Evolutionary conservation across 2,113 vertebrate genomes (phyloP).

Genomic region (Gracilinanus agilis): DNA sequence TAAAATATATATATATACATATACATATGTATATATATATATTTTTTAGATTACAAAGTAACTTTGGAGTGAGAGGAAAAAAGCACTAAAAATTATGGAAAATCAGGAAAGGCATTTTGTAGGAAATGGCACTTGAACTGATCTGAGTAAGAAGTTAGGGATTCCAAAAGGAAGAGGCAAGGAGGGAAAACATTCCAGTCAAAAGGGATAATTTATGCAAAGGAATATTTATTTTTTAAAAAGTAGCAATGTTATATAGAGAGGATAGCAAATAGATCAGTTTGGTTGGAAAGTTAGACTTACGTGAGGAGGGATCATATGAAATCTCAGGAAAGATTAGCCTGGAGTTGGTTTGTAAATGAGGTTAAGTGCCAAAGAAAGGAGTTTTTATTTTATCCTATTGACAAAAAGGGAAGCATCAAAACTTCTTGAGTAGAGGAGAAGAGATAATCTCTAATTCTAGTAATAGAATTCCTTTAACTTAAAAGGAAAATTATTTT

Average conservation of each 20-base stretch:
- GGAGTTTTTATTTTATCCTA: neutral
- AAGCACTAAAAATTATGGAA: neutral
- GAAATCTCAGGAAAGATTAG: neutral
- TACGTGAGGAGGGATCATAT: neutral
- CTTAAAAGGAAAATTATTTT: neutral
- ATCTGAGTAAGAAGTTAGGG: neutral
- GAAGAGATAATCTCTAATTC: neutral
- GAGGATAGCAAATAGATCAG: neutral
- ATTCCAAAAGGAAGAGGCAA: neutral
- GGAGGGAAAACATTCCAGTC: neutral
- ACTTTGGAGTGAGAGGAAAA: neutral
- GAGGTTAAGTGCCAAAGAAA: neutral
- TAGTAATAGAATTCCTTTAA: neutral
- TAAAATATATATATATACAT: too few relatives aligned
- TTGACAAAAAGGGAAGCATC: neutral
- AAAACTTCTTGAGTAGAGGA: neutral
- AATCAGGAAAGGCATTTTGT: neutral
- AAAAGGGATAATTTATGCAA: neutral
- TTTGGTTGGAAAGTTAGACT: neutral
- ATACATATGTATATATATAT: too few relatives aligned
- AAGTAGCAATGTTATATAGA: neutral
- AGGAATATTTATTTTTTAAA: neutral
- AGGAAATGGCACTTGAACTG: neutral
- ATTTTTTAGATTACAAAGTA: neutral
- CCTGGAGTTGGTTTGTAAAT: neutral